A percentile compares a stretch with the other conserved stretches of the same genome.
These are phyloP conservation scores for Dicranocentrus wangi DNA, from an alignment of 2,888 invertebrate genomes.

Conservation along the genomic window DNA sequence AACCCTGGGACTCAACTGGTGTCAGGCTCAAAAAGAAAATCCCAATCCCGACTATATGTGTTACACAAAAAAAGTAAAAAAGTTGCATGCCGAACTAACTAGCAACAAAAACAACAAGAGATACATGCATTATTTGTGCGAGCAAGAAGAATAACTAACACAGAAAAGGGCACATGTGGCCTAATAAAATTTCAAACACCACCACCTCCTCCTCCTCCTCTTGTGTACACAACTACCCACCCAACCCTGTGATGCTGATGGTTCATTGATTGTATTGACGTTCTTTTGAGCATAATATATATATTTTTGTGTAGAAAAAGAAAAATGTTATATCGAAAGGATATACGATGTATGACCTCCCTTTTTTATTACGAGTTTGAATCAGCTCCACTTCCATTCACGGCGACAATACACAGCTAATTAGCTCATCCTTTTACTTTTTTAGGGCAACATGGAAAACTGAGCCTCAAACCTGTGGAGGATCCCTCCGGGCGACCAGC, in stretches of 20 bases:
- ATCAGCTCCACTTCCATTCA: too few species aligned
- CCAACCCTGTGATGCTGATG: constrained; percentile 10
- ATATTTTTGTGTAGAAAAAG: neutral
- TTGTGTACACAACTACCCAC: neutral
- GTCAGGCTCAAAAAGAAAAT: too few species aligned
- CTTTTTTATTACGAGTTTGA: too few species aligned
- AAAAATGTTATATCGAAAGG: too few species aligned
- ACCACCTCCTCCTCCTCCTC: constrained; percentile 8
- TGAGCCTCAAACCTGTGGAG: constrained; percentile 94
- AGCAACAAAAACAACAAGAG: constrained; percentile 13
- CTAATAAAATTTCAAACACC: constrained; percentile 40
- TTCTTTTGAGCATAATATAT: neutral
- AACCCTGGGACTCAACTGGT: constrained; percentile 35
- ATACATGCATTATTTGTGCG: neutral
- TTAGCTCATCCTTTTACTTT: too few species aligned
- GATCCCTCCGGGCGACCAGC: constrained; percentile 87
- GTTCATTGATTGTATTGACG: neutral
- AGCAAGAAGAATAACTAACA: constrained; percentile 30
- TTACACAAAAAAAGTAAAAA: constrained; percentile 19
- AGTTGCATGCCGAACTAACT: neutral
- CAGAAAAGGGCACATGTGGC: constrained; percentile 42
- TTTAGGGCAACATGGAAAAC: constrained; percentile 91
- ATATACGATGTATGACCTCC: too few species aligned
- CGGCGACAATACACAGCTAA: too few species aligned
- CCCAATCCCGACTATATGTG: too few species aligned